These are phyloP conservation scores for Corvus cornix DNA, from an alignment of 2,113 vertebrate genomes.

Conservation along the genomic window DNA sequence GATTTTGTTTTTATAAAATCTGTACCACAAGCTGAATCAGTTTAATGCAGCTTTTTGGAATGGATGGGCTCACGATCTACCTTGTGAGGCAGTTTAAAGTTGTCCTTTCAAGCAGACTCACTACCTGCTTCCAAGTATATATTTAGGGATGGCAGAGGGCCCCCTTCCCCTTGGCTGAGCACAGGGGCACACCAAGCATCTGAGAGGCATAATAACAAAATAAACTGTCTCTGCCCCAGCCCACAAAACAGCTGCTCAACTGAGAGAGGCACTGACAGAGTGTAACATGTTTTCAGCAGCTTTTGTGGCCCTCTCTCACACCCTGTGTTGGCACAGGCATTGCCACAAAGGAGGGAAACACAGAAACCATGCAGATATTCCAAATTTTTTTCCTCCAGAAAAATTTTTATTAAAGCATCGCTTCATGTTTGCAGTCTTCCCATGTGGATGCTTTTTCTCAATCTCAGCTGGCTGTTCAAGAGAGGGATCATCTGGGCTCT, in stretches of 20 bases:
- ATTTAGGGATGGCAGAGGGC: not conserved
- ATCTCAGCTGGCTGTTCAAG: constrained; percentile 71
- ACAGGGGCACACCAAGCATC: not conserved
- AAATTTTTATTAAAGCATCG: not conserved
- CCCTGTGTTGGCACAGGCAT: not conserved
- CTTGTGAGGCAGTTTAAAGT: not conserved
- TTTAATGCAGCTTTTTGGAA: not conserved
- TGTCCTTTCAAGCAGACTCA: not conserved
- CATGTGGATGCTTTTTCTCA: constrained; percentile 80
- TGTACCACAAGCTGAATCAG: not conserved
- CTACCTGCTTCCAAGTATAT: not conserved
- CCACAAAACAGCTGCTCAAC: not conserved
- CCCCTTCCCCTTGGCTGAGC: not conserved
- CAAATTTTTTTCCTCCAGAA: not conserved
- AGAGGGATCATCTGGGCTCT: constrained; percentile 72
- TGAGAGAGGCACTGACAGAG: not conserved
- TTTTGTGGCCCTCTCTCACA: not conserved
- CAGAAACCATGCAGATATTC: not conserved
- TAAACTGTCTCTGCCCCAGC: not conserved
- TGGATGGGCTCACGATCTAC: not conserved
- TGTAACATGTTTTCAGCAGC: not conserved
- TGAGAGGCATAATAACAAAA: not conserved
- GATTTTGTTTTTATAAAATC: not conserved
- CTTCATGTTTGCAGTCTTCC: constrained; percentile 71
- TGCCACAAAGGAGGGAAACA: not conserved